Evolutionary conservation across 2,113 vertebrate species (phyloP).

Genomic region (Hippopotamus amphibius): DNA sequence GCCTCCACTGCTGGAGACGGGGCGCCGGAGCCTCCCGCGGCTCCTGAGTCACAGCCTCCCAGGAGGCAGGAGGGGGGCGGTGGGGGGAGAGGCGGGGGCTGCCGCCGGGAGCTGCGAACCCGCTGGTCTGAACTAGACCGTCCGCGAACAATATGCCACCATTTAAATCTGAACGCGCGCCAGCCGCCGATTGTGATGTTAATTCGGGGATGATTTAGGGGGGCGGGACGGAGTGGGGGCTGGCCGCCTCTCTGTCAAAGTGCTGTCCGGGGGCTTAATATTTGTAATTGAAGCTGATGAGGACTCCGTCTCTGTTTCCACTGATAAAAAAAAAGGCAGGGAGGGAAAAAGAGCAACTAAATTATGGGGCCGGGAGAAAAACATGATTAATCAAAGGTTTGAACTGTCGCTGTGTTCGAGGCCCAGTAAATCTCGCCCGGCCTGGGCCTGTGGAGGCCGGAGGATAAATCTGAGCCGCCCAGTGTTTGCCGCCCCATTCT

Average conservation of each 20-base stretch:
- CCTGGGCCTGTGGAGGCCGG: slow-evolving; percentile 68
- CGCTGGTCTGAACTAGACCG: background rate
- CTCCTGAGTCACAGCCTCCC: background rate
- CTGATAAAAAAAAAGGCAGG: slow-evolving; percentile 80
- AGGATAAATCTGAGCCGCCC: slow-evolving; percentile 81
- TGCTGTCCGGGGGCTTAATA: slow-evolving; percentile 79
- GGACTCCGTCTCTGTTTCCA: slow-evolving; percentile 80
- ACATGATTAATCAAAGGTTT: slow-evolving; percentile 87
- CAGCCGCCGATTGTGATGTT: slow-evolving; percentile 83
- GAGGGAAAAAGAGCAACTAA: slow-evolving; percentile 80
- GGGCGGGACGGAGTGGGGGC: slow-evolving; percentile 46
- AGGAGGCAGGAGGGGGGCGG: background rate
- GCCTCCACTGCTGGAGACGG: background rate
- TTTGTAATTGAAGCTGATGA: slow-evolving; percentile 86
- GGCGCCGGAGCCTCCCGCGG: background rate
- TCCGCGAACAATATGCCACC: slow-evolving; percentile 77
- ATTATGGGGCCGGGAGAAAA: slow-evolving; percentile 83
- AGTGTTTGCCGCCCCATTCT: slow-evolving; percentile 68
- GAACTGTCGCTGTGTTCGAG: slow-evolving; percentile 80
- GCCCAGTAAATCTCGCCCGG: slow-evolving; percentile 83
- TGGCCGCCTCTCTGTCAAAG: slow-evolving; percentile 70
- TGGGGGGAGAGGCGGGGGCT: background rate
- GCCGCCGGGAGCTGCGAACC: background rate
- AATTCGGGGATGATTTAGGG: slow-evolving; percentile 85
- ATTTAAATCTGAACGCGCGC: slow-evolving; percentile 72